Conservation (phyloP, 2,113 vertebrate genomes). For the Leiothrix lutea region DNA sequence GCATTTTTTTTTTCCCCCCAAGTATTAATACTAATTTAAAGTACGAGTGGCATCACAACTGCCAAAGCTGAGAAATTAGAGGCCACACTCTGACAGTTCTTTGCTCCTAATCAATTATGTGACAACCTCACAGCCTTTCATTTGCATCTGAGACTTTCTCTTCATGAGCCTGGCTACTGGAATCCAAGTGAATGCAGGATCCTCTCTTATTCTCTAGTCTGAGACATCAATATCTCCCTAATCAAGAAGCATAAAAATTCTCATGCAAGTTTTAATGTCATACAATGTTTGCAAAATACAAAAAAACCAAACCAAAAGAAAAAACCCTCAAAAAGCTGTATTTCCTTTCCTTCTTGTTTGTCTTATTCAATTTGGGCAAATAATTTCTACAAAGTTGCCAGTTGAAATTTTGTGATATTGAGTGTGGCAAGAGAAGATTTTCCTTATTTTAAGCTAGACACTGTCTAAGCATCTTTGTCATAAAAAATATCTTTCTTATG, state of each 20-base stretch:
- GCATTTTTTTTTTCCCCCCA: rapidly evolving
- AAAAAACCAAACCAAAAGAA: neutral
- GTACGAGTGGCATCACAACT: neutral
- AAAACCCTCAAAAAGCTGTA: neutral
- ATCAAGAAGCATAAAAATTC: neutral
- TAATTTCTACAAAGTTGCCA: neutral
- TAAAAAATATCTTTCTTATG: neutral
- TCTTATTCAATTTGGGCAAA: neutral
- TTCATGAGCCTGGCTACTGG: neutral
- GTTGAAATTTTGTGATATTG: neutral
- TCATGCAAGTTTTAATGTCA: neutral
- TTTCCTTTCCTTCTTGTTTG: neutral
- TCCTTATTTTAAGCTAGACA: neutral
- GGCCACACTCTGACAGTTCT: neutral
- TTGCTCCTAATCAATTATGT: neutral
- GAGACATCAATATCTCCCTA: neutral
- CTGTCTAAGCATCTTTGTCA: neutral
- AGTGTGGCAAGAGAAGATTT: neutral
- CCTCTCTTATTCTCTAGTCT: neutral
- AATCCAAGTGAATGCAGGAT: neutral
- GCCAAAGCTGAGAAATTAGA: neutral
- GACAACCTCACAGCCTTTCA: neutral
- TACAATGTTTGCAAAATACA: neutral
- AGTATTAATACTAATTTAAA: neutral
- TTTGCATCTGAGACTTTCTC: neutral